Base-by-base conservation (phyloP, 2,888 invertebrate species). In the Rhorus exstirpatorius region DNA sequence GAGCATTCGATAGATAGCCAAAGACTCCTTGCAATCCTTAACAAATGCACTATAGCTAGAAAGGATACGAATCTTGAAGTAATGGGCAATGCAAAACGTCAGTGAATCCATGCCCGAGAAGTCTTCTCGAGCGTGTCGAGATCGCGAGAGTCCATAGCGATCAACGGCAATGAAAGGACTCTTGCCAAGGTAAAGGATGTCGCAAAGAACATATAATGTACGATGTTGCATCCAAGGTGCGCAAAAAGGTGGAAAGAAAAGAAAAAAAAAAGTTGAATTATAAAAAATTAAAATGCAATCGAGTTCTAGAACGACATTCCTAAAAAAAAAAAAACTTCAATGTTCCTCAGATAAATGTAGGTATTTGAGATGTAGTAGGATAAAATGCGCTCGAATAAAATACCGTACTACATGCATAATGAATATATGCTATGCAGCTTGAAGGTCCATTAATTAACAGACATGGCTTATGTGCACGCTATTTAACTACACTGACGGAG, bases 101-200 rank as follows among this genome's bases (percentile, higher is more conserved):
- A 21, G 70, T 67, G 72, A 81, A 77, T 81, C 65, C 71, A 71
- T 60, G 71, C 49, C 81, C 81, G 77, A 71, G 77, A 81, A 72
- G 76, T 10, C 31, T 81, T 72, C 71, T 81, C 81, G 77, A 81
- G 72, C 81, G 81, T 81, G 77, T 81, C 81, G 76, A 76, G 77
- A 81, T 81, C 81, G 49, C n/a, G n/a, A n/a, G 65, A 76, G 65
- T 65, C 58, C 58, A 51, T n/a, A n/a, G 72, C 67, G 76, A 81
- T 81, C 76, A 31, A 46, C 49, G 31, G 38, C 61, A 81, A 81
- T 68, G 72, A 81, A 77, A 77, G 67, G 77, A 72, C 67, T 77
- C 53, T 72, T 46, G 61, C 55, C 77, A 68, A 81, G 77, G 67
- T 77, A 81, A 81, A 81, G 77, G 77, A 77, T 77, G 81, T 81